Conservation (phyloP, 2,113 vertebrate species). For the Raja brachyura region DNA sequence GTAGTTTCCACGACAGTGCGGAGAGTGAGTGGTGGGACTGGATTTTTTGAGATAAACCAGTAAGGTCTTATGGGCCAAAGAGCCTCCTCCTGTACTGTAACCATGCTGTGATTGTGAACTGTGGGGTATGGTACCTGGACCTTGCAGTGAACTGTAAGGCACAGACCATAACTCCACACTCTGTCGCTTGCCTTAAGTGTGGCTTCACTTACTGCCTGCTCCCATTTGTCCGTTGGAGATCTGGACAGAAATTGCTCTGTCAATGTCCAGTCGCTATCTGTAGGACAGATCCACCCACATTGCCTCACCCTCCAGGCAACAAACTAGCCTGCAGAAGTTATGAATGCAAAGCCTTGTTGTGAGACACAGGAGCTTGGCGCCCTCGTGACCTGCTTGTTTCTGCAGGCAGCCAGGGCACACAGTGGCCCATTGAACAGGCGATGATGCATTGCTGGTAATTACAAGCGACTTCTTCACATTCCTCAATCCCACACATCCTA, state of each 20-base stretch:
- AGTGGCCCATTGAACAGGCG: background rate
- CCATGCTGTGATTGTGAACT: too few species aligned
- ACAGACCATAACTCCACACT: too few species aligned
- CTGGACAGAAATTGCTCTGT: background rate
- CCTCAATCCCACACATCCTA: background rate
- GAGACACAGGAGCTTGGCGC: background rate
- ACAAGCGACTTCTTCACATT: slow-evolving; percentile 1
- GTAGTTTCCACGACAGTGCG: too few species aligned
- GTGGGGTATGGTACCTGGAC: too few species aligned
- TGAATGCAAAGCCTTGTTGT: background rate
- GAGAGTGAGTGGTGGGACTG: too few species aligned
- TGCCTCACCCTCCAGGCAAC: background rate
- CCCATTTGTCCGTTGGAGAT: background rate
- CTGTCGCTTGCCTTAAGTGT: too few species aligned
- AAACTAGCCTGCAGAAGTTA: background rate
- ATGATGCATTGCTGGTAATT: background rate
- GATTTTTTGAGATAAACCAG: too few species aligned
- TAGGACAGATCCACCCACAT: background rate
- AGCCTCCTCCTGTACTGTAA: too few species aligned
- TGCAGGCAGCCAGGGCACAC: background rate
- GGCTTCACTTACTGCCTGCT: background rate
- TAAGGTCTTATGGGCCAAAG: too few species aligned
- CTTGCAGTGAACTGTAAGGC: too few species aligned
- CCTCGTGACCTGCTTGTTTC: background rate
- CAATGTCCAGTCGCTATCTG: background rate